phyloP scores from a whole-genome alignment of 2,888 invertebrate species.

The Pterostichus madidus region DNA sequence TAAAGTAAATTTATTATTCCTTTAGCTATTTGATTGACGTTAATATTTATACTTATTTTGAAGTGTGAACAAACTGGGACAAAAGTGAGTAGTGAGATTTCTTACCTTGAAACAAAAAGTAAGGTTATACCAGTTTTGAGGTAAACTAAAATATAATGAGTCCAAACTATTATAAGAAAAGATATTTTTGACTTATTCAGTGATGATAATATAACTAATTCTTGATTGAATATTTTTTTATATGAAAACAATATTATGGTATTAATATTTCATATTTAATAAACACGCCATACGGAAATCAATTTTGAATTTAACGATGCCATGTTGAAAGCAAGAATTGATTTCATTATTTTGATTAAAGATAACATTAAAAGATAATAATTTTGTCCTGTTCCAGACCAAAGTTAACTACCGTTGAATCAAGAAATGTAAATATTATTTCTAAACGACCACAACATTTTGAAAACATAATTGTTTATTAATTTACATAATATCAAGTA shows the following conservation, averaged over 20 bases:
- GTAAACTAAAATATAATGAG: too few species aligned
- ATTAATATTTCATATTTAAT: neutral
- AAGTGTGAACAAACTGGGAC: too few species aligned
- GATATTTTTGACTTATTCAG: too few species aligned
- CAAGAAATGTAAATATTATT: neutral
- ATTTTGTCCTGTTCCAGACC: neutral
- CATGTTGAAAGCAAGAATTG: constrained; percentile 10
- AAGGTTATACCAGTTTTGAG: too few species aligned
- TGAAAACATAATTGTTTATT: neutral
- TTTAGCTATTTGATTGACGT: too few species aligned
- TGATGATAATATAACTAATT: too few species aligned
- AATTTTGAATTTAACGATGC: neutral
- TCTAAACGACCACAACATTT: neutral
- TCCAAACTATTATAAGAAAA: too few species aligned
- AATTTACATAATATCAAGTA: neutral
- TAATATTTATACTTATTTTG: too few species aligned
- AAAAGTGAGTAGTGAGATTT: too few species aligned
- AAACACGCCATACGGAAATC: neutral
- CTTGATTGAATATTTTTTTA: neutral
- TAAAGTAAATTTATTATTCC: too few species aligned
- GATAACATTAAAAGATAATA: neutral
- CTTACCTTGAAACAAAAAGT: too few species aligned
- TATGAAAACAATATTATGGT: neutral
- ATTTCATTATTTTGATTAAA: neutral
- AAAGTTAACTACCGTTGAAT: neutral